Base-by-base conservation (phyloP, 2,113 vertebrate species). In the Plotosus lineatus region DNA sequence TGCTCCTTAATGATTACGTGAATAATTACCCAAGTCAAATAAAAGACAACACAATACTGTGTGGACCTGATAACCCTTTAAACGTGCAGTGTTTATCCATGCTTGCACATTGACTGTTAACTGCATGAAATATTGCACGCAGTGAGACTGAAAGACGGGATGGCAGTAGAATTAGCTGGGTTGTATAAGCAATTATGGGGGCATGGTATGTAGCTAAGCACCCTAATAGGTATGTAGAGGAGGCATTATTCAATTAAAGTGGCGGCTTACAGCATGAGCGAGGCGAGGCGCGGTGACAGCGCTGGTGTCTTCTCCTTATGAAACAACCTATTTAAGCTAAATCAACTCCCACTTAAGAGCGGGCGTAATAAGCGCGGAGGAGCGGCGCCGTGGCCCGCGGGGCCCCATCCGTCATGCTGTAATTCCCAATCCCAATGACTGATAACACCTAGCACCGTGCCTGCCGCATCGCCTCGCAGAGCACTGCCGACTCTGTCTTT, bases 261-360 rank as follows among this genome's bases (percentile, higher is more conserved):
- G 89, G 84, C 89, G 83, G 85, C 91, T 94, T 94, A 93, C 90
- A 91, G 90, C 87, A 91, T 91, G 78, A 88, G 90, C 92, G 89
- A 88, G 84, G 92, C 92, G 90, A 94, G 90, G 83, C 85, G 90
- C 86, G 81, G 90, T 92, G 91, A 92, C 95, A 94, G 92, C 86
- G 73, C 91, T 88, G 86, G 74, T 93, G 90, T 94, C 92, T 94
- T 90, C 88, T 92, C 94, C 94, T 89, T 94, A 91, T 94, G 94
- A 94, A 96, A 96, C 95, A 96, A 94, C 93, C 93, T 95, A 93
- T 95, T 96, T 95, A 95, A 96, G 95, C 94, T 94, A 95, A 96
- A 97, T 95, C 95, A 95, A 91, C 94, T 95, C 93, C 94, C 95
- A 94, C 94, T 97, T 95, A 97, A 97, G 94, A 95, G 93, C 89